Evolutionary conservation across 2,888 invertebrate species (phyloP), one percentile per base, ranked within the genome.

Genomic region (Apomyelois bistriatella): DNA sequence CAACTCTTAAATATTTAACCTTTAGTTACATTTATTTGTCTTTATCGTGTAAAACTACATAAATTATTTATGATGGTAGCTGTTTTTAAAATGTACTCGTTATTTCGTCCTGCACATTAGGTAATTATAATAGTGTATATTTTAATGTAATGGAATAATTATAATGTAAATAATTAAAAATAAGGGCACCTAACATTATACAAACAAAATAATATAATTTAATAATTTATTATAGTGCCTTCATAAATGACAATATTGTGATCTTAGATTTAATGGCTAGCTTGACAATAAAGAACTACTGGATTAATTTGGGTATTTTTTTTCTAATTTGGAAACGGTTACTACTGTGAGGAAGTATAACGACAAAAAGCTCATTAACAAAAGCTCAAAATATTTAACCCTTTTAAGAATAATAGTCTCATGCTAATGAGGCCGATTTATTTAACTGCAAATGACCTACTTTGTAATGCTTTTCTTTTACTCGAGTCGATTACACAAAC

Each of bases 381-480:
- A 74, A 66, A 66, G 67, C 62, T 58, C 57, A 65, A 66, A 74
- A 72, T 62, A 58, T 65, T 32, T 67, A 65, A 70, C 66, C 72
- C 70, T 52, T 58, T 68, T 70, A 62, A 78, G 65, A 76, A 74
- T 78, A 79, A 74, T 48, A 59, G 75, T 74, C 70, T 71, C 79
- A 85, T 85, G 82, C 64, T 83, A 84, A 85, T 85, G 70, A 70
- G 68, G 59, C 58, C 73, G 74, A 80, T 79, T 78, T 75, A 68
- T 69, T 79, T 64, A 60, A 65, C 70, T 65, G 68, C 74, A 74
- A 84, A 80, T 80, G 79, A 80, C 82, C 82, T 77, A 81, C 76
- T 83, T 82, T 74, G 65, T 71, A 53, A 59, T 55, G 58, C 71
- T 71, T 72, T 69, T 64, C 63, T 64, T 60, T 66, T 62, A 32